These are phyloP conservation scores for Xanthia icteritia DNA, from an alignment of 2,888 invertebrate genomes.

Conservation along the genomic window DNA sequence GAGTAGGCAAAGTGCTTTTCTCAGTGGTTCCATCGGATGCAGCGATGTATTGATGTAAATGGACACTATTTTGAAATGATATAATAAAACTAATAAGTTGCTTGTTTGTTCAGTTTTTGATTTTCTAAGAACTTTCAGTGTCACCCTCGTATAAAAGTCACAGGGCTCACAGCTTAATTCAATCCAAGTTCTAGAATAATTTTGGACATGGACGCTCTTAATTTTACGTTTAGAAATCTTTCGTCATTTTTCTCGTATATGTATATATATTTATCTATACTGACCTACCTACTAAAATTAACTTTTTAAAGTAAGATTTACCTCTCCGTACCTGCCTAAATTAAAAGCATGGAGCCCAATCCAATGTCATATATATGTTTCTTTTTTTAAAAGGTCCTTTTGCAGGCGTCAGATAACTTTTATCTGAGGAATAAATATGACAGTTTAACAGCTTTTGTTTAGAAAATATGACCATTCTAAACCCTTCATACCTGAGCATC, in stretches of 20 bases:
- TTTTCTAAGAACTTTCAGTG: too few species aligned
- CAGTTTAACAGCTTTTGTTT: not conserved
- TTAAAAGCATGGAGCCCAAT: not conserved
- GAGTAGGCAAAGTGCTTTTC: too few species aligned
- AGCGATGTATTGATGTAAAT: too few species aligned
- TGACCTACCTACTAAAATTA: not conserved
- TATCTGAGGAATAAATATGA: not conserved
- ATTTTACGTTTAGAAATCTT: not conserved
- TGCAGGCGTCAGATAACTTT: not conserved
- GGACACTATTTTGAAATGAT: too few species aligned
- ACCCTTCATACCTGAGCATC: conserved; percentile 93
- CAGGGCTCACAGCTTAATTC: not conserved
- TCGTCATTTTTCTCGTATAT: not conserved
- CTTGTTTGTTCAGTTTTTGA: too few species aligned
- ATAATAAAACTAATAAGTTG: too few species aligned
- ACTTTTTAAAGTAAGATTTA: not conserved
- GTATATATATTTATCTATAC: too few species aligned
- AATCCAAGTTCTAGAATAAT: not conserved
- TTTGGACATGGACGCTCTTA: too few species aligned
- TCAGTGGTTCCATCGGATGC: too few species aligned
- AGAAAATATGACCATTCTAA: not conserved
- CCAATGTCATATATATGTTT: too few species aligned
- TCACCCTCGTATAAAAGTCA: too few species aligned
- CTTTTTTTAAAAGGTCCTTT: too few species aligned
- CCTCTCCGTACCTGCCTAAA: not conserved